phyloP scores from a whole-genome alignment of 2,113 vertebrate species.

The Lasiurus cinereus region DNA sequence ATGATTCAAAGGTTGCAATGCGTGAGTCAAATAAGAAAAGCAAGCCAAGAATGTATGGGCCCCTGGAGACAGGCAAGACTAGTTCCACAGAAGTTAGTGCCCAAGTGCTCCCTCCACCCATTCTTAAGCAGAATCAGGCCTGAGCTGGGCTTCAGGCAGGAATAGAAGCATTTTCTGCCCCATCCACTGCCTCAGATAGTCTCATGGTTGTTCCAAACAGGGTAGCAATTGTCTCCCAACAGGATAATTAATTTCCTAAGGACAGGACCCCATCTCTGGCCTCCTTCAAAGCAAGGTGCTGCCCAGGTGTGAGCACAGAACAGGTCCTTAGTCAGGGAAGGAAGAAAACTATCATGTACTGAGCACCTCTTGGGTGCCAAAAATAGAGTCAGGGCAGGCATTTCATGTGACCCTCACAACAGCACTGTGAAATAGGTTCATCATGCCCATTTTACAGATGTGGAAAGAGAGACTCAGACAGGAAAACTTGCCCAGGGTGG shows the following conservation, averaged over 20 bases:
- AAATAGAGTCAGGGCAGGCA: not conserved
- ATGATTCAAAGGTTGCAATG: not conserved
- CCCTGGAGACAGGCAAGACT: not conserved
- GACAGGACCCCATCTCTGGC: not conserved
- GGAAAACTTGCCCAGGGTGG: not conserved
- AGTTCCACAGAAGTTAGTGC: not conserved
- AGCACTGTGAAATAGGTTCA: slow-evolving; percentile 38
- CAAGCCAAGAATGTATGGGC: not conserved
- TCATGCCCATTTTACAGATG: slow-evolving; percentile 29
- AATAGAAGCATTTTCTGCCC: not conserved
- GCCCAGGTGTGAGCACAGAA: not conserved
- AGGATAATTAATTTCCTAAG: not conserved
- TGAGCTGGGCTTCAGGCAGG: not conserved
- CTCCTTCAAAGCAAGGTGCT: not conserved
- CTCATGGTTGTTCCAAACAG: not conserved
- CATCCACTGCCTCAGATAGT: not conserved
- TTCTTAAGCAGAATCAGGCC: not conserved
- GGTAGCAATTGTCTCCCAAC: not conserved
- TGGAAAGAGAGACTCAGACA: slow-evolving; percentile 37
- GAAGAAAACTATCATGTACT: not conserved
- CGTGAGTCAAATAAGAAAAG: not conserved
- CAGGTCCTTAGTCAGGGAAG: not conserved
- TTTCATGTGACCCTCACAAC: not conserved
- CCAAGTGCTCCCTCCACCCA: rapidly evolving
- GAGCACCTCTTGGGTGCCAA: not conserved